These are phyloP conservation scores for Bos indicus DNA, from an alignment of 2,113 vertebrate species.

Conservation along the genomic window DNA sequence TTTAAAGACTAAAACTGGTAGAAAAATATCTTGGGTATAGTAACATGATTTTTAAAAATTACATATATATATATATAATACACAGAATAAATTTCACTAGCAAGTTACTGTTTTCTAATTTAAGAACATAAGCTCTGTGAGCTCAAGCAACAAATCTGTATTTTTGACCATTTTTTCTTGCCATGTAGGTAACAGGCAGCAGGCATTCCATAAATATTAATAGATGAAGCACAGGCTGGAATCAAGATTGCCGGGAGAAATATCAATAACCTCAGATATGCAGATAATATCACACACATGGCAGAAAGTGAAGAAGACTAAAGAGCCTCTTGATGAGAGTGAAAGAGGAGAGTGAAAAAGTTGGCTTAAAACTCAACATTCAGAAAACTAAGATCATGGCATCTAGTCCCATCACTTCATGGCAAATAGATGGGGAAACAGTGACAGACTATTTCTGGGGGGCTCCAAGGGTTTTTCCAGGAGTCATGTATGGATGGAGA, in stretches of 20 bases:
- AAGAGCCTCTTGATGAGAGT: background rate
- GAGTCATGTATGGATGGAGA: background rate
- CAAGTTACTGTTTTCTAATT: background rate
- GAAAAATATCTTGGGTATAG: background rate
- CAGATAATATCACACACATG: background rate
- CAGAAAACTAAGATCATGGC: background rate
- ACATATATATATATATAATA: background rate
- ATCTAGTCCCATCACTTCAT: background rate
- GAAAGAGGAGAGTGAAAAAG: background rate
- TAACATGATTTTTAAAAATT: background rate
- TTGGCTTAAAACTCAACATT: background rate
- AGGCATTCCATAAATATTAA: background rate
- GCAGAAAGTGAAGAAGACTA: background rate
- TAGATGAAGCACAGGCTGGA: background rate
- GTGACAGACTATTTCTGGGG: fast-evolving
- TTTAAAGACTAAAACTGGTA: background rate
- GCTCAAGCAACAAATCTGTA: background rate
- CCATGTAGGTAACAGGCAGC: background rate
- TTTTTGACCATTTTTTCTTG: background rate
- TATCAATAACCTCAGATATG: background rate
- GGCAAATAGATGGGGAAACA: background rate
- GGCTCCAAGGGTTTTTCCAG: background rate
- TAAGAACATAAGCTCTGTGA: background rate
- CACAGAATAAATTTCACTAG: background rate
- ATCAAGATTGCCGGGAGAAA: background rate